Conservation (phyloP, 1,140 invertebrate species). For the Ganaspis sp. region DNA sequence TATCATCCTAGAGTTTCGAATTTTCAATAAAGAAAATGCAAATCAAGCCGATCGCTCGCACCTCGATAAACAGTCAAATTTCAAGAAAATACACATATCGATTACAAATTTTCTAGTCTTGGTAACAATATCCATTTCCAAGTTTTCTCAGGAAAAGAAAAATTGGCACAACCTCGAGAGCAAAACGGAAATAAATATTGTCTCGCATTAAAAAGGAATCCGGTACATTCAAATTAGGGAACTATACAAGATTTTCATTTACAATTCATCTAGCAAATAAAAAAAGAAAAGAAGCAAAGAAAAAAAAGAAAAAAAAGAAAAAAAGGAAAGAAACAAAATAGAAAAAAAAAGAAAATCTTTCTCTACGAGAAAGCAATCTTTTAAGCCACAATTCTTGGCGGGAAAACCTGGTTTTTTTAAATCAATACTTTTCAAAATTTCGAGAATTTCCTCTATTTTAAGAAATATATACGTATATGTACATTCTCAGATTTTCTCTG, state of each 20-base stretch:
- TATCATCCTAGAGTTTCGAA: not conserved
- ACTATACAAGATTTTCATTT: not conserved
- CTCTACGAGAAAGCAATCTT: too few species aligned
- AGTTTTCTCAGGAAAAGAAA: not conserved
- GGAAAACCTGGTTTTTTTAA: not conserved
- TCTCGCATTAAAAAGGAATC: not conserved
- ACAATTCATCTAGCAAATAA: too few species aligned
- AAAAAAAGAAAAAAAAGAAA: too few species aligned
- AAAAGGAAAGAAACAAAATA: too few species aligned
- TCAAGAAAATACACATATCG: not conserved
- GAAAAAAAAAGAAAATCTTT: too few species aligned
- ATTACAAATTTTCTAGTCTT: not conserved
- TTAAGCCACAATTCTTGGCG: too few species aligned
- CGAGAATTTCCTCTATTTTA: conserved; percentile 27
- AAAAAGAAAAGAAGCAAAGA: too few species aligned
- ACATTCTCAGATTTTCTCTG: conserved; percentile 5
- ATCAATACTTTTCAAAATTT: conserved; percentile 33
- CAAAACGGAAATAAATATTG: not conserved
- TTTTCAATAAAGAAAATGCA: not conserved
- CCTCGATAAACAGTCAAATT: not conserved
- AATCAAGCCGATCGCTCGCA: not conserved
- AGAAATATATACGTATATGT: conserved; percentile 21
- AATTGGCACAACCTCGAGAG: not conserved
- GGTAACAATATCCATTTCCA: not conserved
- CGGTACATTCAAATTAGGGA: too few species aligned